Evolutionary conservation across 2,888 invertebrate genomes (phyloP).

Genomic region (Ectobius pallidus): DNA sequence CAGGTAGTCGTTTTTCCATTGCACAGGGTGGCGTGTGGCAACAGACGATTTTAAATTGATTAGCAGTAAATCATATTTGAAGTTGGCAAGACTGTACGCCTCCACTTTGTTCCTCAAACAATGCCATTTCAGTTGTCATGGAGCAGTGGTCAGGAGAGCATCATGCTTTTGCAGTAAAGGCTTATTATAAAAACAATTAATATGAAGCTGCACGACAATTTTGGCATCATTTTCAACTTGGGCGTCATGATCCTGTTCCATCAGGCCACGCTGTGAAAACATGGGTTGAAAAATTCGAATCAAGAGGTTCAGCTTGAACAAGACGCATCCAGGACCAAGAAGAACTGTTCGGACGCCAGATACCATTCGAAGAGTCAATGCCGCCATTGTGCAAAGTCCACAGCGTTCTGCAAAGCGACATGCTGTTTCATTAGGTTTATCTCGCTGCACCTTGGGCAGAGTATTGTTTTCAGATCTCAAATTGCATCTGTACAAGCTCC

Average conservation of each 20-base stretch:
- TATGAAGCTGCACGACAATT: background rate
- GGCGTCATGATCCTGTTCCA: slow-evolving; percentile 3
- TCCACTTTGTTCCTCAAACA: too few relatives aligned
- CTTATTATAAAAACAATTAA: background rate
- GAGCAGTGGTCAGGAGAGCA: too few relatives aligned
- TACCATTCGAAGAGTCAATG: background rate
- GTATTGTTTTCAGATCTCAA: background rate
- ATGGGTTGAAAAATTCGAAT: background rate
- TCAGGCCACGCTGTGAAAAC: background rate
- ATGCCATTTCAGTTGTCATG: too few relatives aligned
- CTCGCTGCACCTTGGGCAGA: too few relatives aligned
- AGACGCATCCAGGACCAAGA: background rate
- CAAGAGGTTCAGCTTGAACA: background rate
- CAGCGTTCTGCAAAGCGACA: background rate
- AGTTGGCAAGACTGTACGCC: too few relatives aligned
- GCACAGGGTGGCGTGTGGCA: background rate
- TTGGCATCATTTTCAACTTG: too few relatives aligned
- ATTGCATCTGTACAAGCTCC: background rate
- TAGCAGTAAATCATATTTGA: too few relatives aligned
- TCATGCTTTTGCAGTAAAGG: too few relatives aligned
- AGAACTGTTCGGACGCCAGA: background rate
- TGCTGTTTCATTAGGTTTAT: slow-evolving; percentile 8
- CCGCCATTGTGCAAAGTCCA: too few relatives aligned
- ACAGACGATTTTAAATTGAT: background rate
- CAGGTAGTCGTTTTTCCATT: too few relatives aligned